These are phyloP conservation scores for Pollenia angustigena DNA, from an alignment of 2,888 invertebrate genomes.

Conservation along the genomic window DNA sequence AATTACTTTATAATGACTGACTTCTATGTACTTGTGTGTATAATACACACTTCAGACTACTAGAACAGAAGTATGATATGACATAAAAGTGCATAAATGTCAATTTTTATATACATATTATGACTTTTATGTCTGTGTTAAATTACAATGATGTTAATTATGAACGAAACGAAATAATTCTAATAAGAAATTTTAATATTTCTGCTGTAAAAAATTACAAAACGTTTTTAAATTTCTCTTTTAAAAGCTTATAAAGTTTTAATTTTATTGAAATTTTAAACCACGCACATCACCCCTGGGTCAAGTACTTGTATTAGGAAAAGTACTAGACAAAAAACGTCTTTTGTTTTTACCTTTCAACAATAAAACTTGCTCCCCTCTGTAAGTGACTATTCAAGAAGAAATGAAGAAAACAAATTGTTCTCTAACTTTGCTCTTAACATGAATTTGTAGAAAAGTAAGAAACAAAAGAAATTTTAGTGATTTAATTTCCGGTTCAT, in stretches of 20 bases:
- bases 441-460: not conserved
- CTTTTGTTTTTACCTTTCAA: not conserved
- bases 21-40: not conserved
- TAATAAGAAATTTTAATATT: too few relatives aligned
- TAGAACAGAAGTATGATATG: constrained; percentile 32
- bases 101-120: constrained; percentile 52
- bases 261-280: too few relatives aligned
- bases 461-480: constrained; percentile 44
- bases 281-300: constrained; percentile 30
- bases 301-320: constrained; percentile 32
- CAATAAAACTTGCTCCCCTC: not conserved
- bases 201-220: not conserved
- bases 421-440: not conserved
- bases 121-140: constrained; percentile 20
- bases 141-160: not conserved
- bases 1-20: constrained; percentile 68
- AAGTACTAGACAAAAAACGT: constrained; percentile 5
- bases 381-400: constrained; percentile 18
- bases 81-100: constrained; percentile 55
- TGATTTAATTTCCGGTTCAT: constrained; percentile 64
- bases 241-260: too few relatives aligned
- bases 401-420: not conserved
- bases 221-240: not conserved
- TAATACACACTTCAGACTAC: constrained; percentile 57
- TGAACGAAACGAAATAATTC: too few relatives aligned